Evolutionary conservation across 2,113 vertebrate genomes (phyloP).

Genomic region (Vanacampus margaritifer): DNA sequence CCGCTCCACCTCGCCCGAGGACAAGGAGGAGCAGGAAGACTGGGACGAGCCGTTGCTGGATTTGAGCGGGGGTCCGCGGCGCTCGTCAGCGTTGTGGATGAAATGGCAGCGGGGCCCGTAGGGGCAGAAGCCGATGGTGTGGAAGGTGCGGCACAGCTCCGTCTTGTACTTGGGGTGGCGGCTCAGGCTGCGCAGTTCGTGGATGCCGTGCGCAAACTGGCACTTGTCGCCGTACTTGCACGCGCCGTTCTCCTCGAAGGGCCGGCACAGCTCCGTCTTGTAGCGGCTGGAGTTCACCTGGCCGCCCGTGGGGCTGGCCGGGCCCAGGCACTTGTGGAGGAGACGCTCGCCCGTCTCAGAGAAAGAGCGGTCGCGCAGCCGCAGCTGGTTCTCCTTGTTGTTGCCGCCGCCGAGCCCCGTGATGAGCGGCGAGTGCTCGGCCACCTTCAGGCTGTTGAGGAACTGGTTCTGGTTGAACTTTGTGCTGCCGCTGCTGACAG

Average conservation of each 20-base stretch:
- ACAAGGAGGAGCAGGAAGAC: conserved; percentile 72
- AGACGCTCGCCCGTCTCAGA: conserved; percentile 92
- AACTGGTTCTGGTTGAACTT: conserved; percentile 96
- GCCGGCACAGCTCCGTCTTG: conserved; percentile 97
- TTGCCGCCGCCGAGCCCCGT: conserved; percentile 73
- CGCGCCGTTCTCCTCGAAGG: conserved; percentile 94
- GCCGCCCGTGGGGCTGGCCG: conserved; percentile 72
- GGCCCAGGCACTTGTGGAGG: conserved; percentile 78
- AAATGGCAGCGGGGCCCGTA: conserved; percentile 97
- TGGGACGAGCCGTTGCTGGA: conserved; percentile 24
- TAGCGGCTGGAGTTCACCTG: conserved; percentile 98
- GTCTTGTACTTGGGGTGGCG: conserved; percentile 99
- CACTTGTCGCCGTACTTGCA: conserved; percentile 99
- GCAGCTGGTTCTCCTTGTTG: conserved; percentile 90
- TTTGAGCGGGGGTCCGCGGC: conserved; percentile 82
- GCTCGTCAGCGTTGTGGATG: conserved; percentile 97
- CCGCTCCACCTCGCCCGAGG: conserved; percentile 80
- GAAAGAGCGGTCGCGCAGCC: conserved; percentile 93
- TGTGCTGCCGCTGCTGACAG: conserved; percentile 81
- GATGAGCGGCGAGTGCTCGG: conserved; percentile 72
- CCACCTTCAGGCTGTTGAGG: conserved; percentile 85
- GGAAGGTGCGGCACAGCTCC: conserved; percentile 98
- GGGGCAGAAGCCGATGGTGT: conserved; percentile 97
- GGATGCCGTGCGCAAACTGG: conserved; percentile 96
- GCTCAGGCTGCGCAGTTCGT: conserved; percentile 94